Percentiles rank a stretch among this genome's conserved stretches.
Evolutionary conservation across 2,113 vertebrate genomes (phyloP).

Genomic region (Ptyas mucosa): DNA sequence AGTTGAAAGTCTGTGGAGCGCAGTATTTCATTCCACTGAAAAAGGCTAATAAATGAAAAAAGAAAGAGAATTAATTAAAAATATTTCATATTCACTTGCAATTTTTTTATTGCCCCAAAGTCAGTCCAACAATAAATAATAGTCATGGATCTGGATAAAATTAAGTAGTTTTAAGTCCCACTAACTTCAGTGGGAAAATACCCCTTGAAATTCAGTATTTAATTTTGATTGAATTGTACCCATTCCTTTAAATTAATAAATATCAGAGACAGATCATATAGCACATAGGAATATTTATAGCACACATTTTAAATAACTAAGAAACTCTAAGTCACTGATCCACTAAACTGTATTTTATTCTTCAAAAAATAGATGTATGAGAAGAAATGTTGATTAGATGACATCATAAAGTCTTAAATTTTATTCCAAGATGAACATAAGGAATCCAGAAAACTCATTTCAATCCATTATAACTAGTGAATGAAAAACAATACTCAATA

Average conservation of each 20-base stretch:
- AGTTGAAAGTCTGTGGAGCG: constrained; percentile 16
- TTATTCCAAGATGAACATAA: constrained; percentile 14
- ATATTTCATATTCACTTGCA: not conserved
- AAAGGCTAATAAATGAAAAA: not conserved
- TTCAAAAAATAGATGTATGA: not conserved
- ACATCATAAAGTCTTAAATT: constrained; percentile 7
- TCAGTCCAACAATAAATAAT: not conserved
- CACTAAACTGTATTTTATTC: not conserved
- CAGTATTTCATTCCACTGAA: not conserved
- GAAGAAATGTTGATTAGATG: constrained; percentile 7
- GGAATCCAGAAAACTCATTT: constrained; percentile 13
- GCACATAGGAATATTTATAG: not conserved
- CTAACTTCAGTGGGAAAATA: not conserved
- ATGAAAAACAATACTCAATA: constrained; percentile 7
- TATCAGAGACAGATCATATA: not conserved
- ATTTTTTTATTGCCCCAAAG: not conserved
- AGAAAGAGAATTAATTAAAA: not conserved
- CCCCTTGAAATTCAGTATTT: not conserved
- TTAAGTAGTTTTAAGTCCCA: not conserved
- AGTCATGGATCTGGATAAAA: not conserved
- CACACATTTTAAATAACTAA: not conserved
- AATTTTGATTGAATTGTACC: not conserved
- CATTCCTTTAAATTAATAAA: not conserved
- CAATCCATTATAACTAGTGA: not conserved
- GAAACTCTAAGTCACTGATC: not conserved